A percentile compares a stretch with the other conserved stretches of the same genome.
phyloP scores from a whole-genome alignment of 2,113 vertebrate species.

The Malurus elegans region DNA sequence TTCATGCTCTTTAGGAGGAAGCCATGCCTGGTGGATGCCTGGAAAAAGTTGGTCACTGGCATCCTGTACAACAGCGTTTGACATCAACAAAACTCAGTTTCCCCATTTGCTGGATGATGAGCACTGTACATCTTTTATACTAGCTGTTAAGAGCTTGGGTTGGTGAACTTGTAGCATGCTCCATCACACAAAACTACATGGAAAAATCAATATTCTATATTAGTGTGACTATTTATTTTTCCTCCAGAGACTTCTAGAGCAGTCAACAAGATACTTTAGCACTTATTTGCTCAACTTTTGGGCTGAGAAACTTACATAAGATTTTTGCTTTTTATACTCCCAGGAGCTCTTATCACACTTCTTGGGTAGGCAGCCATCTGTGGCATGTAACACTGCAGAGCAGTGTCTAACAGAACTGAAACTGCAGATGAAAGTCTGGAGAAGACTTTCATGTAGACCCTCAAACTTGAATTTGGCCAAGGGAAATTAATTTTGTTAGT shows the following conservation, averaged over 20 bases:
- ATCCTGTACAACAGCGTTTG: not conserved
- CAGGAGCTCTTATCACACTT: not conserved
- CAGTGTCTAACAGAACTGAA: slow-evolving; percentile 4
- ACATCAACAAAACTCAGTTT: not conserved
- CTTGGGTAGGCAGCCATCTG: slow-evolving; percentile 44
- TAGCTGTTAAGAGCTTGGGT: not conserved
- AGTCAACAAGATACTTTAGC: not conserved
- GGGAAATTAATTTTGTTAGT: not conserved
- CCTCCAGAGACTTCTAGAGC: not conserved
- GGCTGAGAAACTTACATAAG: slow-evolving; percentile 11
- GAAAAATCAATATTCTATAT: not conserved
- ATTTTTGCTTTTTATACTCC: slow-evolving; percentile 47
- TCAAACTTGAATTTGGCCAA: not conserved
- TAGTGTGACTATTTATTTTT: slow-evolving; percentile 2
- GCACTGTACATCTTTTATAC: not conserved
- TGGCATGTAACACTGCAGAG: not conserved
- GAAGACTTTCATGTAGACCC: not conserved
- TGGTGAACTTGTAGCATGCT: not conserved
- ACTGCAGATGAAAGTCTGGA: not conserved
- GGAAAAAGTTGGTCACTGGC: not conserved
- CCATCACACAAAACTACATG: not conserved
- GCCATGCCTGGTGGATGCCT: not conserved
- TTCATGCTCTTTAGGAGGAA: not conserved
- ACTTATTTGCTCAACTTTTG: slow-evolving; percentile 27
- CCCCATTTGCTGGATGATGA: not conserved